These are phyloP conservation scores for Procambarus clarkii DNA, from an alignment of 1,140 invertebrate species.

Conservation along the genomic window DNA sequence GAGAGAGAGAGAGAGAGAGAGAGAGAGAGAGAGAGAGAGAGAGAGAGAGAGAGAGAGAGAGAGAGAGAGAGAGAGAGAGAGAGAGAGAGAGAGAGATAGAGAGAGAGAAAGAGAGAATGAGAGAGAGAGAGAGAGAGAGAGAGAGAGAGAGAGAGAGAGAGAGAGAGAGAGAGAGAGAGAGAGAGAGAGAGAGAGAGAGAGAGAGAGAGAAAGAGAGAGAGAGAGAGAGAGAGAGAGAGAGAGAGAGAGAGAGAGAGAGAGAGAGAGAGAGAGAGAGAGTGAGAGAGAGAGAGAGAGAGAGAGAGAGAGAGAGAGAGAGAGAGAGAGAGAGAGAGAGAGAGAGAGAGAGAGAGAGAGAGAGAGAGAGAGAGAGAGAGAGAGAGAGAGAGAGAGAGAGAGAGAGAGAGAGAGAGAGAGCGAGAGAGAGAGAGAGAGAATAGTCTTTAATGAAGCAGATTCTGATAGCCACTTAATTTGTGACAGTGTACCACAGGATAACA, in stretches of 20 bases:
- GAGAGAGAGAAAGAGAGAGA: neutral
- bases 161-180: conserved; percentile 21
- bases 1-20: conserved; percentile 15
- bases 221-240: neutral
- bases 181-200: conserved; percentile 9
- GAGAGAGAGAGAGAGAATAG: neutral
- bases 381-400: neutral
- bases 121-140: neutral
- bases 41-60: neutral
- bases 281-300: neutral
- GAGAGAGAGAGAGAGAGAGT: neutral
- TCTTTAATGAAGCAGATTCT: too few species aligned
- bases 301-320: conserved; percentile 21
- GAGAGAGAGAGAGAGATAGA: neutral
- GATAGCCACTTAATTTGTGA: too few species aligned
- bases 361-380: neutral
- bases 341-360: neutral
- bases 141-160: too few species aligned
- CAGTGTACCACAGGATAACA: too few species aligned
- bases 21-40: neutral
- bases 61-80: neutral
- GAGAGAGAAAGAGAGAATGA: neutral
- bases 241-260: neutral
- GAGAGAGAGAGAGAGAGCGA: neutral
- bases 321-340: conserved; percentile 9